These are phyloP conservation scores for Trachelus troglodyta DNA, from an alignment of 2,888 invertebrate species.

Conservation along the genomic window DNA sequence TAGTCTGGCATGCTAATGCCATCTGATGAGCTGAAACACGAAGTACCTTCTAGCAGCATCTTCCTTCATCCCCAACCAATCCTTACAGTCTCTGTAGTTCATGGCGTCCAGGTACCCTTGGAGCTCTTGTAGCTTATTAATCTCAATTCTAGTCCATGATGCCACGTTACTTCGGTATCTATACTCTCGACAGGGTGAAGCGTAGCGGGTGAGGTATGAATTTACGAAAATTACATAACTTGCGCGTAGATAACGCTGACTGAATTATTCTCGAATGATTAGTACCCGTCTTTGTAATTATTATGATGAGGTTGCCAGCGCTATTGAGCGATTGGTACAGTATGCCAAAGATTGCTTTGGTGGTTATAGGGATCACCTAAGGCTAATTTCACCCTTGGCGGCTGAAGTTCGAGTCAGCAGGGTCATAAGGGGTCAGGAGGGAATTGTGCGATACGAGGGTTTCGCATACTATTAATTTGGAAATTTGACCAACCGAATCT, in stretches of 20 bases:
- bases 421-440: background rate
- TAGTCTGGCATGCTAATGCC: constrained; percentile 55
- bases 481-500: background rate
- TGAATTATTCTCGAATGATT: background rate
- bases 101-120: background rate
- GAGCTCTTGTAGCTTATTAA: background rate
- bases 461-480: background rate
- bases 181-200: too few relatives aligned
- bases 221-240: background rate
- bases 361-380: background rate
- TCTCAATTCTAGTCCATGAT: background rate
- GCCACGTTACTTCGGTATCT: too few relatives aligned
- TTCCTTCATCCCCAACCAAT: background rate
- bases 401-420: background rate
- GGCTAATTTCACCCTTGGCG: background rate
- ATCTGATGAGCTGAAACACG: constrained; percentile 49
- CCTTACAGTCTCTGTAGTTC: background rate
- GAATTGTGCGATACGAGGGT: background rate
- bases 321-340: background rate
- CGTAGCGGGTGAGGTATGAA: background rate
- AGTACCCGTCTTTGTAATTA: background rate
- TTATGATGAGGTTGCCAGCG: background rate
- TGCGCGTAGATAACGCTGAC: background rate
- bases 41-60: constrained; percentile 22
- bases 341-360: background rate